phyloP scores from a whole-genome alignment of 2,888 invertebrate species.

The Zele albiditarsus region DNA sequence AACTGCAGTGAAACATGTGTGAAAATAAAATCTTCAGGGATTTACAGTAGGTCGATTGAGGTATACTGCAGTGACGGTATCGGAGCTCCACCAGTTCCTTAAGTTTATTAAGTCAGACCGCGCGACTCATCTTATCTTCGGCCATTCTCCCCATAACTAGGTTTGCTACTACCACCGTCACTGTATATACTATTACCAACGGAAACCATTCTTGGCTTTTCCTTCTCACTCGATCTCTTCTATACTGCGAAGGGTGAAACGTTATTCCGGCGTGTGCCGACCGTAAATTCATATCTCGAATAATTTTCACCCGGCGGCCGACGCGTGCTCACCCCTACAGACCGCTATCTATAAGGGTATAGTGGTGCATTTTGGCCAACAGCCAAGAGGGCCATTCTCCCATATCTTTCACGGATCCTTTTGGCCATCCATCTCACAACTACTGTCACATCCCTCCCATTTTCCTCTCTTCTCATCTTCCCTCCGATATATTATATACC shows the following conservation, averaged over 20 bases:
- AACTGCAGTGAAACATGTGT: too few species aligned
- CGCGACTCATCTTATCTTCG: conserved; percentile 61
- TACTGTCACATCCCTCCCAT: conserved; percentile 30
- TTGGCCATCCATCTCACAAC: conserved; percentile 46
- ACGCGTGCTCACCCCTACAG: conserved; percentile 45
- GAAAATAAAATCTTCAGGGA: too few species aligned
- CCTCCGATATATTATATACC: conserved; percentile 7
- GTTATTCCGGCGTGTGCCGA: conserved; percentile 53
- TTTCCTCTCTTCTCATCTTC: conserved; percentile 33
- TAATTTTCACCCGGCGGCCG: conserved; percentile 67
- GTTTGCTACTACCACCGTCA: background rate
- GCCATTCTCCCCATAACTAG: conserved; percentile 3
- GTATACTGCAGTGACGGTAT: too few species aligned
- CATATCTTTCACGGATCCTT: conserved; percentile 48
- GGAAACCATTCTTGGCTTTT: conserved; percentile 35
- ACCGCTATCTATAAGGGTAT: conserved; percentile 33
- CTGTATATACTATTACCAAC: background rate
- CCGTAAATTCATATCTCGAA: conserved; percentile 71
- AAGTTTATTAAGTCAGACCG: conserved; percentile 66
- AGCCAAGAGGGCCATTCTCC: conserved; percentile 50
- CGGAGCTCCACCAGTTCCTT: background rate
- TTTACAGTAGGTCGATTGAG: too few species aligned
- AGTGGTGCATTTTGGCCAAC: conserved; percentile 49
- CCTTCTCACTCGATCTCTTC: conserved; percentile 39
- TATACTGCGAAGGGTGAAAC: conserved; percentile 39